These are phyloP conservation scores for Danio albolineatus DNA, from an alignment of 2,797 vertebrate species.

Conservation along the genomic window DNA sequence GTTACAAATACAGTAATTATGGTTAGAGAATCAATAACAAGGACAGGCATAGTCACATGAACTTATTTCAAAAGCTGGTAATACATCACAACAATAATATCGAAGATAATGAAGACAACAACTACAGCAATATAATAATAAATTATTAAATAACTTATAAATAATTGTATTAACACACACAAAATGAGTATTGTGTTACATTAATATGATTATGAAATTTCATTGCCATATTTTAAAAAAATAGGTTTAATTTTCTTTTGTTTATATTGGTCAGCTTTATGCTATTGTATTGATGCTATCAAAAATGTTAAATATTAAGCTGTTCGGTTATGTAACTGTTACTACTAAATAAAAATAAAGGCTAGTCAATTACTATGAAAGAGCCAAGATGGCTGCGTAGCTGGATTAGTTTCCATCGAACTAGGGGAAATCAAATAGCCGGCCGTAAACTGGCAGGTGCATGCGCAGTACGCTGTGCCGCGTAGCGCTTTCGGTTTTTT, in stretches of 20 bases:
- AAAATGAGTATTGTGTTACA: too few species aligned
- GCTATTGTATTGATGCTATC: too few species aligned
- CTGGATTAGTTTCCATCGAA: slow-evolving; percentile 44
- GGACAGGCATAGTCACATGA: not conserved
- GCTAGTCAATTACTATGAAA: not conserved
- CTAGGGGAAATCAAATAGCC: slow-evolving; percentile 61
- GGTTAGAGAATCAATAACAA: too few species aligned
- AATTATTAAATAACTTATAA: too few species aligned
- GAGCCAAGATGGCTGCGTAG: slow-evolving; percentile 41
- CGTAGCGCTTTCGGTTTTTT: slow-evolving; percentile 62
- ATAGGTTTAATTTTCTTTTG: too few species aligned
- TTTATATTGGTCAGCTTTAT: too few species aligned
- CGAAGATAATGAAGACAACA: not conserved
- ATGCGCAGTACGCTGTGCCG: slow-evolving; percentile 72
- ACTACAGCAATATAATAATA: not conserved
- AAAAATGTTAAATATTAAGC: too few species aligned
- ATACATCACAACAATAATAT: not conserved
- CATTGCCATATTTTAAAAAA: too few species aligned
- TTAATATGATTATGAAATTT: too few species aligned
- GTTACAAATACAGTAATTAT: too few species aligned
- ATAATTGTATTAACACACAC: too few species aligned
- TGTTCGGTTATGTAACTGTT: too few species aligned
- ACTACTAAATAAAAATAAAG: not conserved
- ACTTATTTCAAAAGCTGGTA: not conserved
- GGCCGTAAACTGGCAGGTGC: slow-evolving; percentile 68